Conservation (phyloP, 2,888 invertebrate species). For the Endotricha flammealis region DNA sequence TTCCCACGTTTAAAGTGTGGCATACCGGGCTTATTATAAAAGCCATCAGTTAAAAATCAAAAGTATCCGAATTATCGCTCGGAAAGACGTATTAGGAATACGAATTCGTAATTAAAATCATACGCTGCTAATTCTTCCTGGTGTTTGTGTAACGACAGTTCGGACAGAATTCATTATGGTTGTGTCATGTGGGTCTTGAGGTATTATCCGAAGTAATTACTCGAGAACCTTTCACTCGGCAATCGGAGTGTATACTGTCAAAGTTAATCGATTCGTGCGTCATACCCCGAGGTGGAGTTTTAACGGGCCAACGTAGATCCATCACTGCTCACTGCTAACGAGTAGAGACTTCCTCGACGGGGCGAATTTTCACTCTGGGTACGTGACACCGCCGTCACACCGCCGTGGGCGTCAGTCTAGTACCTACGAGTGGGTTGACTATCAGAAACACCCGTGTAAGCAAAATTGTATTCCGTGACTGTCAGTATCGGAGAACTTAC, state of each 20-base stretch:
- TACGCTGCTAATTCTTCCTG: constrained; percentile 41
- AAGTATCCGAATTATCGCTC: constrained; percentile 30
- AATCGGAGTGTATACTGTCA: constrained; percentile 61
- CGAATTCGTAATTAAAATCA: constrained; percentile 46
- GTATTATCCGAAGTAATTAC: constrained; percentile 44
- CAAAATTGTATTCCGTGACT: no score
- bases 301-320: constrained; percentile 39
- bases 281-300: constrained; percentile 37
- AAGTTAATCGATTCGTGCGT: constrained; percentile 67
- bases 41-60: constrained; percentile 43
- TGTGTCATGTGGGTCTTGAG: constrained; percentile 41
- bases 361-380: constrained; percentile 32
- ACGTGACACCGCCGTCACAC: constrained; percentile 37
- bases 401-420: constrained; percentile 25
- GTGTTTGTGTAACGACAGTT: constrained; percentile 51
- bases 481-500: no score
- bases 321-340: constrained; percentile 53
- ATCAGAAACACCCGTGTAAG: no score
- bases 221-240: constrained; percentile 47
- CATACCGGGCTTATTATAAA: constrained; percentile 26
- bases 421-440: no score
- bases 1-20: constrained; percentile 17
- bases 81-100: constrained; percentile 31
- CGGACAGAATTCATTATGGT: constrained; percentile 68
- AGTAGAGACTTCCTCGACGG: constrained; percentile 41